Evolutionary conservation across 2,888 invertebrate genomes (phyloP), one percentile per base, ranked within the genome.

Genomic region (Gastrophysa polygoni): DNA sequence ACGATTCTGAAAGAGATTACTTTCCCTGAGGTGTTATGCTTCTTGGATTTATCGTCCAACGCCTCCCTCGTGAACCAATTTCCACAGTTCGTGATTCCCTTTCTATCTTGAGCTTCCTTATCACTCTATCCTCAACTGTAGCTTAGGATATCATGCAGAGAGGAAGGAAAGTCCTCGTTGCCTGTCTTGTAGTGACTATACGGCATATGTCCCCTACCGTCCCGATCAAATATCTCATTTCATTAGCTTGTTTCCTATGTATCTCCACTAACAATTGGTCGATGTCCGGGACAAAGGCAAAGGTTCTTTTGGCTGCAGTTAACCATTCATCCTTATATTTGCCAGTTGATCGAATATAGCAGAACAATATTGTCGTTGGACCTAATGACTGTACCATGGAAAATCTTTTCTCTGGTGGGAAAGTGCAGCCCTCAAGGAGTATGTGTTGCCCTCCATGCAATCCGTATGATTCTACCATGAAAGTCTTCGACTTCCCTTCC

Each of bases 371-470:
- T 0, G 73, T 73, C 64, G 72, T 65, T 0, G 68, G 70, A 0
- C 72, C 70, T 2, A 70, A 1, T 16, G 54, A 63, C 57, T 72
- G 72, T 11, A 69, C 70, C 70, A 73, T 72, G 1, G 67, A 68
- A 0, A 55, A 34, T 32, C 71, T 44, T 24, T 67, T 65, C 18
- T 71, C 71, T 0, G 71, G 68, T 14, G 71, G 66, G 21, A 50
- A 69, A 1, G 66, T 65, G 48, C 60, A 47, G 8, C 69, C 71
- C 46, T 70, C 70, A 11, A 71, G 24, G 1, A 70, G 20, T 1
- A 68, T 49, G 34, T 71, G 68, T 17, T 70, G 70, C 5, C 47
- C 20, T 0, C 69, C 69, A 48, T 57, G 49, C 0, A 71, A 17
- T 0, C 70, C 70, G 38, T 71, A 71, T 44, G 55, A 55, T 4